These are phyloP conservation scores for Bembecia ichneumoniformis DNA, from an alignment of 2,888 invertebrate genomes.

Conservation along the genomic window DNA sequence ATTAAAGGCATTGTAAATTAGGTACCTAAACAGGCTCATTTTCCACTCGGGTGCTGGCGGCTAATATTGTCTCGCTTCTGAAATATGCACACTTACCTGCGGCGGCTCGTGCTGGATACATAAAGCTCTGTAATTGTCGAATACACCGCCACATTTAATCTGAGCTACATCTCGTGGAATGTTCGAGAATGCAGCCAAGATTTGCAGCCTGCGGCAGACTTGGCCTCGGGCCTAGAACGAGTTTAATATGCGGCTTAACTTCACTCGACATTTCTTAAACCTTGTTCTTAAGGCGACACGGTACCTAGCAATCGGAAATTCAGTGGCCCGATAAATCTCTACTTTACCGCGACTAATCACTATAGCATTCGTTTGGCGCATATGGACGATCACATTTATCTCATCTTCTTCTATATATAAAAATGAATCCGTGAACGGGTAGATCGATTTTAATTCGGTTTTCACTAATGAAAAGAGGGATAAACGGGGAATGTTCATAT, in stretches of 20 bases:
- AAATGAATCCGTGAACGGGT: too few relatives aligned
- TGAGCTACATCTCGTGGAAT: conserved; percentile 65
- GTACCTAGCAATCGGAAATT: neutral
- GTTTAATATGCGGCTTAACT: conserved; percentile 57
- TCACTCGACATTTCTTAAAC: conserved; percentile 34
- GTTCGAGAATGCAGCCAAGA: conserved; percentile 66
- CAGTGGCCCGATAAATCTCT: neutral
- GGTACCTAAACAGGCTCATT: conserved; percentile 64
- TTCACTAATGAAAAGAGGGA: too few relatives aligned
- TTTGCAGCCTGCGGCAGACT: conserved; percentile 60
- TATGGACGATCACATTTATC: too few relatives aligned
- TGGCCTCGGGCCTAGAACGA: conserved; percentile 59
- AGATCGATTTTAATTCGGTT: too few relatives aligned
- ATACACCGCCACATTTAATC: conserved; percentile 68
- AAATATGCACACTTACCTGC: conserved; percentile 67
- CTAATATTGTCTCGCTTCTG: conserved; percentile 67
- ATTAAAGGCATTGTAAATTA: conserved; percentile 61
- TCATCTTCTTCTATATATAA: too few relatives aligned
- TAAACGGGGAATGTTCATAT: too few relatives aligned
- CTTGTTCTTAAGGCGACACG: conserved; percentile 15
- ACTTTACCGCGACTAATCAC: neutral
- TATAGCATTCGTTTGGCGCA: too few relatives aligned
- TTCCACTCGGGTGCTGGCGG: conserved; percentile 75
- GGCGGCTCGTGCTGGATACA: conserved; percentile 46
- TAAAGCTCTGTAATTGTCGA: conserved; percentile 52